phyloP scores from a whole-genome alignment of 2,113 vertebrate genomes.

The Cygnus atratus region DNA sequence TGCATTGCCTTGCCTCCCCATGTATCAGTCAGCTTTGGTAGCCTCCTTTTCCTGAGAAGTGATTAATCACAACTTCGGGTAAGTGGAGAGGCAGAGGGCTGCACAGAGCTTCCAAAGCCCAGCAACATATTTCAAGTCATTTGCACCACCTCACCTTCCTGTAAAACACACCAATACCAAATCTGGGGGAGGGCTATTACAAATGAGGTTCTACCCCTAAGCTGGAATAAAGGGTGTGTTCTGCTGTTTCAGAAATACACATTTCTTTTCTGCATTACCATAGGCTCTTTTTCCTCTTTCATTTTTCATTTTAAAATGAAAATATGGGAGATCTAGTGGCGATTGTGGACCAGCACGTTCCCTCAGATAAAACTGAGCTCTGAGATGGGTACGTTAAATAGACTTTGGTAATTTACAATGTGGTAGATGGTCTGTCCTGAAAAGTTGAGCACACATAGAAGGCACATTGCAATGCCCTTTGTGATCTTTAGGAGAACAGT shows the following conservation, averaged over 20 bases:
- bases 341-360: neutral
- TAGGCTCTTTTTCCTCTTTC: neutral
- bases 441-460: neutral
- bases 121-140: neutral
- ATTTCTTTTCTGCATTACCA: neutral
- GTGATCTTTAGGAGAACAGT: neutral
- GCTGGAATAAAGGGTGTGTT: rapidly evolving
- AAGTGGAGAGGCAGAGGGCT: neutral
- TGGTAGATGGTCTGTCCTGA: neutral
- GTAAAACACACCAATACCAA: rapidly evolving
- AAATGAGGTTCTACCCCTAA: too few species aligned
- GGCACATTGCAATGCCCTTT: neutral
- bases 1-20: neutral
- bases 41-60: neutral
- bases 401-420: neutral
- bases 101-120: neutral
- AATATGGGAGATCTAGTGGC: neutral
- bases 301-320: neutral
- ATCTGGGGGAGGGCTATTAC: neutral
- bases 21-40: neutral
- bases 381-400: neutral
- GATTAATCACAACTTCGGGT: neutral
- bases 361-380: neutral
- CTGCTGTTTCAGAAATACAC: neutral
- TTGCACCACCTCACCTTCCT: neutral